Conservation (phyloP, 2,113 vertebrate genomes). For the Lates calcarifer region DNA sequence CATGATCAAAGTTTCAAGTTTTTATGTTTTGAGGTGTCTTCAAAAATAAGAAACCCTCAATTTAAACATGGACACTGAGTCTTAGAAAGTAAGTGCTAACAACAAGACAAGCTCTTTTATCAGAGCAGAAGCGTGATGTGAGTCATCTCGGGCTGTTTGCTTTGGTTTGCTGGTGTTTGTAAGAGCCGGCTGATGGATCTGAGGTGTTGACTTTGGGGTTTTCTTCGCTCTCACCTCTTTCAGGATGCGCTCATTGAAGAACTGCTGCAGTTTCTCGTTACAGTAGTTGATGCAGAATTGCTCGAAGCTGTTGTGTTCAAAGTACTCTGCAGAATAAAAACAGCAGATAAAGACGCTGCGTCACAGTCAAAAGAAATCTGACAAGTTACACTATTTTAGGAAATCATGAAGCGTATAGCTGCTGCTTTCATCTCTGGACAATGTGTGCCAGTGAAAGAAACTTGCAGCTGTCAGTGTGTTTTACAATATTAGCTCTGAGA, state of each 20-base stretch:
- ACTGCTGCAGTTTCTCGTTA: constrained; percentile 99
- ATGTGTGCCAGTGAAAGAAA: too few species aligned
- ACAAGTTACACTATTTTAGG: too few species aligned
- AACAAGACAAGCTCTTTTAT: not conserved
- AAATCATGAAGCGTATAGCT: not conserved
- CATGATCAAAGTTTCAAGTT: not conserved
- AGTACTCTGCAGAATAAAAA: constrained; percentile 89
- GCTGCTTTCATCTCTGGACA: not conserved
- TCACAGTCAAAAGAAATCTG: not conserved
- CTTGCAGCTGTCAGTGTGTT: too few species aligned
- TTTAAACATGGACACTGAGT: not conserved
- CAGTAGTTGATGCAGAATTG: constrained; percentile 99
- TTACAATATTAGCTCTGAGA: too few species aligned
- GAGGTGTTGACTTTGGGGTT: not conserved
- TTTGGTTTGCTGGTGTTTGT: not conserved
- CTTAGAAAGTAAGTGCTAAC: not conserved
- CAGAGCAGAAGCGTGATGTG: not conserved
- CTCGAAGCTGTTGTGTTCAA: constrained; percentile 99
- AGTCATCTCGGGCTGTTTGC: not conserved
- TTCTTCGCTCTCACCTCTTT: constrained; percentile 90
- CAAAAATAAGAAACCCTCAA: not conserved
- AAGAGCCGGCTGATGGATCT: not conserved
- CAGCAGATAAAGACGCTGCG: not conserved
- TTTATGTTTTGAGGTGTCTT: not conserved
- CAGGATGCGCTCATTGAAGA: constrained; percentile 99